Conservation (phyloP, 2,113 vertebrate species). For the Ctenodactylus gundi region DNA sequence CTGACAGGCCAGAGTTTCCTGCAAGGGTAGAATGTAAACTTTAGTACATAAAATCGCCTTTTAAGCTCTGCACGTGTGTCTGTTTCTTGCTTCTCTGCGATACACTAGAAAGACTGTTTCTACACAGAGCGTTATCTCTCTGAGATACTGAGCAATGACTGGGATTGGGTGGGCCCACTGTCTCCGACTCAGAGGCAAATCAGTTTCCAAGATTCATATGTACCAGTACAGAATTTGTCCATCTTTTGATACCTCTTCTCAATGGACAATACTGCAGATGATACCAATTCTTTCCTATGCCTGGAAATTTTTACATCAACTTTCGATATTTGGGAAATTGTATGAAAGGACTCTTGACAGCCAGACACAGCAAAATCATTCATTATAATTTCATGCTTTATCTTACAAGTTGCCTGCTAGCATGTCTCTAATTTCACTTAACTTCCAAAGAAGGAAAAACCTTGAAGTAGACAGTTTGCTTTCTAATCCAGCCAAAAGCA, state of each 20-base stretch:
- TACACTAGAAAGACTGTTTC: no score
- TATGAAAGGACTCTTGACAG: not conserved
- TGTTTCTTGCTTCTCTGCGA: not conserved
- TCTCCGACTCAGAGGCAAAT: not conserved
- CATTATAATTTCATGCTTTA: not conserved
- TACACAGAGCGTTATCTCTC: no score
- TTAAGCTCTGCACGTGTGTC: not conserved
- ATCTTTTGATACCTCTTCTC: not conserved
- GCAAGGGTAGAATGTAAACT: not conserved
- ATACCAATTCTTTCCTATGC: not conserved
- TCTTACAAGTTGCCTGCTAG: not conserved
- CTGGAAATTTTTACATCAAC: conserved; percentile 1
- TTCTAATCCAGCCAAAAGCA: not conserved
- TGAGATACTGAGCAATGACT: not conserved
- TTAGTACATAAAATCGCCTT: not conserved
- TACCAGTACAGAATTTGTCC: not conserved
- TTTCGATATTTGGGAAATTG: not conserved
- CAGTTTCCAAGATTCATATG: not conserved
- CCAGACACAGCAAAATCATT: not conserved
- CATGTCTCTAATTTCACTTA: not conserved
- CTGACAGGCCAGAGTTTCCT: not conserved
- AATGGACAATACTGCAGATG: not conserved
- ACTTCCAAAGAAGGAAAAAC: not conserved
- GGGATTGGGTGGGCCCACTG: not conserved
- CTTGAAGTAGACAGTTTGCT: not conserved